Percentiles rank a stretch among this genome's conserved stretches.
Conservation (phyloP, 1,140 invertebrate genomes). For the Hestina assimilis region DNA sequence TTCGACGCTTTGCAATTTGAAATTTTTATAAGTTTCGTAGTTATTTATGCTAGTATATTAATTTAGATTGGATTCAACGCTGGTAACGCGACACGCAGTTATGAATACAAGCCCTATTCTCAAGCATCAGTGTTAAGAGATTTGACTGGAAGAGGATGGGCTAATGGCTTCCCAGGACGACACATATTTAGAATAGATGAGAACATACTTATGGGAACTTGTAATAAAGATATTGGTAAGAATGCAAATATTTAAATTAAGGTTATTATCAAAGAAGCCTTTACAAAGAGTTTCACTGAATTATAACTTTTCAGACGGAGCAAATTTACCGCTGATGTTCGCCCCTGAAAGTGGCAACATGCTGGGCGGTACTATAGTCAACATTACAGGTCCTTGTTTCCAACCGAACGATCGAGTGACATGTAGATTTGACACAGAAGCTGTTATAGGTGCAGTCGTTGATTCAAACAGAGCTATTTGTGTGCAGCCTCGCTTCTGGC, state of each 20-base stretch:
- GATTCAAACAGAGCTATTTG: constrained; percentile 92
- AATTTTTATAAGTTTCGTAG: no score
- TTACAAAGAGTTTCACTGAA: no score
- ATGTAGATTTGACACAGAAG: constrained; percentile 89
- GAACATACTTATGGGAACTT: constrained; percentile 94
- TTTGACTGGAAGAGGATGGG: constrained; percentile 89
- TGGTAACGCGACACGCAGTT: constrained; percentile 94
- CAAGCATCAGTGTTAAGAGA: constrained; percentile 91
- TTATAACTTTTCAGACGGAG: constrained; percentile 81
- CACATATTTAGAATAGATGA: constrained; percentile 97
- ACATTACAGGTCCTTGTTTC: constrained; percentile 95
- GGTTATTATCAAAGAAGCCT: neutral
- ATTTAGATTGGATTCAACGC: constrained; percentile 94
- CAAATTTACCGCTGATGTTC: constrained; percentile 89
- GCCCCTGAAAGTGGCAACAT: constrained; percentile 97
- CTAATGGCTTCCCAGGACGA: constrained; percentile 91
- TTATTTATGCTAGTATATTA: constrained; percentile 9
- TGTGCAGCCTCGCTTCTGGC: constrained; percentile 92
- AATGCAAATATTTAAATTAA: neutral
- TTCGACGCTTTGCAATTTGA: no score
- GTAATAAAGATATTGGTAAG: constrained; percentile 92
- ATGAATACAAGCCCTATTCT: constrained; percentile 94
- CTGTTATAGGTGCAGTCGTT: constrained; percentile 86
- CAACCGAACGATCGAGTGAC: constrained; percentile 84
- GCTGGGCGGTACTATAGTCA: constrained; percentile 95